These are phyloP conservation scores for Cercopithecus diana DNA, from an alignment of 2,797 vertebrate species.

Conservation along the genomic window DNA sequence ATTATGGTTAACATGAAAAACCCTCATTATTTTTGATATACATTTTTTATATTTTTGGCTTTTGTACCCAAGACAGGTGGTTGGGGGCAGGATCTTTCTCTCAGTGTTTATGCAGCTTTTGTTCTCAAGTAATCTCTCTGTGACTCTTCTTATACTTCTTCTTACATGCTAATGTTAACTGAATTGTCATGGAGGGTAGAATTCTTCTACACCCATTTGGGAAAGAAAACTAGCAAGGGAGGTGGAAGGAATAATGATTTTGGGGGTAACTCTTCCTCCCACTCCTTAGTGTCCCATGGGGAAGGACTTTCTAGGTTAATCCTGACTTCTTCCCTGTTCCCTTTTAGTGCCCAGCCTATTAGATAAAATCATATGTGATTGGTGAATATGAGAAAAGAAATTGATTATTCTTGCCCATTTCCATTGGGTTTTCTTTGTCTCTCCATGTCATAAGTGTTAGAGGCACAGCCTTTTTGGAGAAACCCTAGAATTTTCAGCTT, in stretches of 20 bases:
- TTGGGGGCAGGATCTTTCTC: not conserved
- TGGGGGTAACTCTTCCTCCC: not conserved
- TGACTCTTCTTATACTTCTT: not conserved
- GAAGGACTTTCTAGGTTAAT: not conserved
- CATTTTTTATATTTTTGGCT: not conserved
- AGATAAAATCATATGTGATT: not conserved
- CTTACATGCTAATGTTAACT: no score
- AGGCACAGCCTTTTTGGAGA: not conserved
- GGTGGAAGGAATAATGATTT: not conserved
- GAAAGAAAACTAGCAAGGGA: not conserved
- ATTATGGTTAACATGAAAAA: not conserved
- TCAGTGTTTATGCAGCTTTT: not conserved
- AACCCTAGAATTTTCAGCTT: not conserved
- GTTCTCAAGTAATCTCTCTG: not conserved
- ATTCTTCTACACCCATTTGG: not conserved
- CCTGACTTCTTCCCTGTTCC: fast-evolving
- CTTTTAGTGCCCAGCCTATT: not conserved
- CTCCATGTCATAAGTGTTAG: not conserved
- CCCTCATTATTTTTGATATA: not conserved
- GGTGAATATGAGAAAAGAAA: not conserved
- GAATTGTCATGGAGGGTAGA: not conserved
- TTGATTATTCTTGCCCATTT: not conserved
- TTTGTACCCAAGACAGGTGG: not conserved
- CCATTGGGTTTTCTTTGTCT: not conserved
- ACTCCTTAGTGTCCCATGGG: fast-evolving